These are phyloP conservation scores for Blastobasis adustella DNA, from an alignment of 2,888 invertebrate species.

Conservation along the genomic window DNA sequence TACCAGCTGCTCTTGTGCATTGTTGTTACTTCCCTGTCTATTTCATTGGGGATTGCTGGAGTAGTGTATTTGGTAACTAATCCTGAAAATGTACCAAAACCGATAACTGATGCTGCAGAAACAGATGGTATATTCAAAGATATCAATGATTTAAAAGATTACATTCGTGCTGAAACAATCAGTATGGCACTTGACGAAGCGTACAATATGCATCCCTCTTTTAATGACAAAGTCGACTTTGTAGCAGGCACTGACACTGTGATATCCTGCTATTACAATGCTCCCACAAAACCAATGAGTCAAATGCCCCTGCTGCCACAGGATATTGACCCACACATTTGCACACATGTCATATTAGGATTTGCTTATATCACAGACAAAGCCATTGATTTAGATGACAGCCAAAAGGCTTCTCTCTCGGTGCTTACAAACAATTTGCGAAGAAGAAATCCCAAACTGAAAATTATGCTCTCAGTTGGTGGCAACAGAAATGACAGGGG, in stretches of 20 bases:
- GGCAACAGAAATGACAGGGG: slow-evolving; percentile 76
- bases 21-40: too few species aligned
- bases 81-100: too few species aligned
- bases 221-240: too few species aligned
- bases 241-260: slow-evolving; percentile 20
- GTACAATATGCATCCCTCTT: too few species aligned
- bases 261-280: slow-evolving; percentile 82
- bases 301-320: slow-evolving; percentile 60
- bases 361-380: slow-evolving; percentile 80
- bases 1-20: too few species aligned
- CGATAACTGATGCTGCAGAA: too few species aligned
- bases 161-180: too few species aligned
- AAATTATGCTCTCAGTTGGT: slow-evolving; percentile 86
- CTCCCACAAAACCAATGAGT: slow-evolving; percentile 33
- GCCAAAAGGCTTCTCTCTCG: slow-evolving; percentile 44
- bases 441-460: slow-evolving; percentile 76
- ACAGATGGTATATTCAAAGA: too few species aligned
- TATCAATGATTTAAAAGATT: too few species aligned
- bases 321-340: slow-evolving; percentile 81
- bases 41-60: too few species aligned
- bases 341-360: slow-evolving; percentile 89
- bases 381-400: slow-evolving; percentile 68
- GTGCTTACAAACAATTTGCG: slow-evolving; percentile 70
- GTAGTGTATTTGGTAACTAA: too few species aligned
- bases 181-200: too few species aligned